phyloP scores from a whole-genome alignment of 2,797 vertebrate species.

The Jordanella pulchra region DNA sequence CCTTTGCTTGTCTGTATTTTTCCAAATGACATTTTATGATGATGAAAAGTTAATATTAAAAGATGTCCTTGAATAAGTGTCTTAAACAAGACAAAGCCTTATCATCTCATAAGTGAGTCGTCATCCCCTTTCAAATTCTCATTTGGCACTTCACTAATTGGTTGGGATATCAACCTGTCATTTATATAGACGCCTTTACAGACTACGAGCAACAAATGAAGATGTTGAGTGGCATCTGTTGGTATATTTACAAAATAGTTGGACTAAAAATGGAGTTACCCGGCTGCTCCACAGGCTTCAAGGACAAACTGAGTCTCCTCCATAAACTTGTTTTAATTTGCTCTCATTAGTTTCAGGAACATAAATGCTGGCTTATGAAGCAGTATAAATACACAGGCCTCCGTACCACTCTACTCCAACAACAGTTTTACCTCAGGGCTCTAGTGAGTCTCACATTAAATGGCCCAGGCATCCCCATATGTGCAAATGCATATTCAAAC shows the following conservation, averaged over 20 bases:
- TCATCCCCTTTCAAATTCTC: not conserved
- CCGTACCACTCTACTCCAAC: slow-evolving; percentile 23
- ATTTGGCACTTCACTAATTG: slow-evolving; percentile 29
- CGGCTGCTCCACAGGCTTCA: slow-evolving; percentile 49
- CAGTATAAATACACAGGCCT: slow-evolving; percentile 56
- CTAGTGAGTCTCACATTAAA: slow-evolving; percentile 8
- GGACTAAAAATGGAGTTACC: slow-evolving; percentile 41
- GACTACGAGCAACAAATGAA: slow-evolving; percentile 44
- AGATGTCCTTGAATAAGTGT: not conserved
- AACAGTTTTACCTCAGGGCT: slow-evolving; percentile 25
- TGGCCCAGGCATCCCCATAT: slow-evolving; percentile 3
- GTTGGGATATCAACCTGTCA: slow-evolving; percentile 16
- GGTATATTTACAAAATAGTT: slow-evolving; percentile 44
- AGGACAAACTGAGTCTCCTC: slow-evolving; percentile 66
- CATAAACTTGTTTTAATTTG: slow-evolving; percentile 77
- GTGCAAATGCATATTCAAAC: slow-evolving; percentile 8
- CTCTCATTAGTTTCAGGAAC: slow-evolving; percentile 65
- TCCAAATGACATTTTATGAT: slow-evolving; percentile 18
- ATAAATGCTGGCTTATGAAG: slow-evolving; percentile 63
- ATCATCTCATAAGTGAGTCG: not conserved
- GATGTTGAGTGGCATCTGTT: slow-evolving; percentile 48
- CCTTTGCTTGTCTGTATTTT: not conserved
- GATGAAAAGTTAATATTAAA: slow-evolving; percentile 4
- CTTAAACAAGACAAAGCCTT: not conserved
- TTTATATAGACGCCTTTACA: slow-evolving; percentile 23